phyloP scores from a whole-genome alignment of 1,140 invertebrate genomes.

The Metopolophium dirhodum region DNA sequence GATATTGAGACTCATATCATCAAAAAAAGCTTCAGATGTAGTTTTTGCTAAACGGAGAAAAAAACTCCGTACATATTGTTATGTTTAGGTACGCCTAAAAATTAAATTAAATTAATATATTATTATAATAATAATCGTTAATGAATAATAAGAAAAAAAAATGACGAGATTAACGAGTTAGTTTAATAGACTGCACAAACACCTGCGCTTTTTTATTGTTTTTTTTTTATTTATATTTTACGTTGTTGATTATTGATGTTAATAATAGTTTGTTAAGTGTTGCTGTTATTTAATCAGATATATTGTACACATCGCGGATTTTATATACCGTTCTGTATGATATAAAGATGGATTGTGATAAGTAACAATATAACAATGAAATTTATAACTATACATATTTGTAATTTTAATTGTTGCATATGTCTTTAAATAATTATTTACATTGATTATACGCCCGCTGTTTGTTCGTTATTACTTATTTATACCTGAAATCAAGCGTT shows the following conservation, averaged over 20 bases:
- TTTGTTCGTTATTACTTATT: slow-evolving; percentile 19
- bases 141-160: slow-evolving; percentile 19
- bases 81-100: slow-evolving; percentile 32
- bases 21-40: slow-evolving; percentile 33
- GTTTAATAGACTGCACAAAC: slow-evolving; percentile 53
- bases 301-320: background rate
- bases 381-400: slow-evolving; percentile 50
- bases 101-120: background rate
- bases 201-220: slow-evolving; percentile 41
- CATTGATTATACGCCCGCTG: slow-evolving; percentile 11
- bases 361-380: slow-evolving; percentile 57
- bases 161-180: background rate
- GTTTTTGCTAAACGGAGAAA: slow-evolving; percentile 20
- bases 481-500: background rate
- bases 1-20: slow-evolving; percentile 34
- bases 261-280: slow-evolving; percentile 45
- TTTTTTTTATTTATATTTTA: slow-evolving; percentile 24
- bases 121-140: slow-evolving; percentile 10
- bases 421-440: slow-evolving; percentile 42
- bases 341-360: slow-evolving; percentile 49
- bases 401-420: slow-evolving; percentile 41
- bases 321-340: slow-evolving; percentile 39
- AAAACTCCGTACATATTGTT: background rate
- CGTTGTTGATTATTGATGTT: slow-evolving; percentile 48
- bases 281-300: slow-evolving; percentile 42